phyloP scores from a whole-genome alignment of 1,140 invertebrate species.

The Brachionus plicatilis region DNA sequence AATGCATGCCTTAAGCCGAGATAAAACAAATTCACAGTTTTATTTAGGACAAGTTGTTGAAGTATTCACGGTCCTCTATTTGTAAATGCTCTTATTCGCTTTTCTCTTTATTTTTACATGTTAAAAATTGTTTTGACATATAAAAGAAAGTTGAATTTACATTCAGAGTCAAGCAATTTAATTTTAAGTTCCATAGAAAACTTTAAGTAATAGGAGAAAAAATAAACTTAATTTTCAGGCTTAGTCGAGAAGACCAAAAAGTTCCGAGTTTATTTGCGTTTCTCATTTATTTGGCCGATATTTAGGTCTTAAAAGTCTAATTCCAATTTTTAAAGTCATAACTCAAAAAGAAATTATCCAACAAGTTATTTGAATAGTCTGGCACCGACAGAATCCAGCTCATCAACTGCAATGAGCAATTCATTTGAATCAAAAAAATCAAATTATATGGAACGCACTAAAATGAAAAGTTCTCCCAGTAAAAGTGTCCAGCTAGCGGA shows the following conservation, averaged over 20 bases:
- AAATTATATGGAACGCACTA: not conserved
- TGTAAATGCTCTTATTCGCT: not conserved
- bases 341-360: constrained; percentile 32
- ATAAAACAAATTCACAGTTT: not conserved
- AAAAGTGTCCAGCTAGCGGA: not conserved
- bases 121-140: not conserved
- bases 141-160: not conserved
- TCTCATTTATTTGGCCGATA: not conserved
- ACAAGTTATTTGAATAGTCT: constrained; percentile 2
- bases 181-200: not conserved
- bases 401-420: not conserved
- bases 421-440: not conserved
- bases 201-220: constrained; percentile 14
- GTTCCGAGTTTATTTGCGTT: not conserved
- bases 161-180: not conserved
- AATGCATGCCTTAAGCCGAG: not conserved
- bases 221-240: not conserved
- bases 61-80: not conserved
- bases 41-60: constrained; percentile 18
- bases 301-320: not conserved
- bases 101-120: not conserved
- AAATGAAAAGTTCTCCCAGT: constrained; percentile 10
- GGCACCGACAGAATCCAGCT: not conserved
- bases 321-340: not conserved
- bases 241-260: not conserved